Percentiles rank a stretch among this genome's conserved stretches.
Evolutionary conservation across 2,888 invertebrate species (phyloP).

Genomic region (Chaetoderma sp.): DNA sequence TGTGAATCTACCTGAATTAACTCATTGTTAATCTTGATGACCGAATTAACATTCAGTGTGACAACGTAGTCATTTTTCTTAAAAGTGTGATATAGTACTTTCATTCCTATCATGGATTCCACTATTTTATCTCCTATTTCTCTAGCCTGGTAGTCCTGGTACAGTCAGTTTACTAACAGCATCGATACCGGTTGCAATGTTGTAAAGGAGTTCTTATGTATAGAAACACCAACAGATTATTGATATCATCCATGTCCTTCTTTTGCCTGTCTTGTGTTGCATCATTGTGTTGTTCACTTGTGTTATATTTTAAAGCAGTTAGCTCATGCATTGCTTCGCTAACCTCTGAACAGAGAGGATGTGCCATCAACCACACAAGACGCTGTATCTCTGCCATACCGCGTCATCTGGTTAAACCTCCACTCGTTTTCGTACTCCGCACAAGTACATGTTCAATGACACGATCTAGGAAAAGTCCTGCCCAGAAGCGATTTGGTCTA

Average conservation of each 20-base stretch:
- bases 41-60: slow-evolving; percentile 14
- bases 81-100: slow-evolving; percentile 1
- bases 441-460: slow-evolving; percentile 35
- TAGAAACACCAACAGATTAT: slow-evolving; percentile 1
- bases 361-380: slow-evolving; percentile 7
- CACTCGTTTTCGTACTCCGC: slow-evolving; percentile 30
- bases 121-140: slow-evolving; percentile 10
- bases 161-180: slow-evolving; percentile 17
- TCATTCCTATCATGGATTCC: slow-evolving; percentile 26
- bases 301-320: slow-evolving; percentile 5
- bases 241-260: slow-evolving; percentile 19
- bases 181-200: slow-evolving; percentile 27
- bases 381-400: slow-evolving; percentile 26
- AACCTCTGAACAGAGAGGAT: slow-evolving; percentile 5
- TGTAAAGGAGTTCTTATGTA: slow-evolving; percentile 24
- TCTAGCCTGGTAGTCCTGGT: slow-evolving; percentile 17
- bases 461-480: slow-evolving; percentile 31
- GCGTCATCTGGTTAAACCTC: slow-evolving; percentile 25
- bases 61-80: slow-evolving; percentile 19
- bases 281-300: slow-evolving; percentile 27
- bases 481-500: slow-evolving; percentile 30
- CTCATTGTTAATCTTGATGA: slow-evolving; percentile 13
- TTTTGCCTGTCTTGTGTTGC: neutral
- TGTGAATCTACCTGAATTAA: slow-evolving; percentile 22
- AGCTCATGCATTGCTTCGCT: slow-evolving; percentile 18